A percentile compares a stretch with the other conserved stretches of the same genome.
phyloP scores from a whole-genome alignment of 2,888 invertebrate species.

The Agonopterix subpropinquella region DNA sequence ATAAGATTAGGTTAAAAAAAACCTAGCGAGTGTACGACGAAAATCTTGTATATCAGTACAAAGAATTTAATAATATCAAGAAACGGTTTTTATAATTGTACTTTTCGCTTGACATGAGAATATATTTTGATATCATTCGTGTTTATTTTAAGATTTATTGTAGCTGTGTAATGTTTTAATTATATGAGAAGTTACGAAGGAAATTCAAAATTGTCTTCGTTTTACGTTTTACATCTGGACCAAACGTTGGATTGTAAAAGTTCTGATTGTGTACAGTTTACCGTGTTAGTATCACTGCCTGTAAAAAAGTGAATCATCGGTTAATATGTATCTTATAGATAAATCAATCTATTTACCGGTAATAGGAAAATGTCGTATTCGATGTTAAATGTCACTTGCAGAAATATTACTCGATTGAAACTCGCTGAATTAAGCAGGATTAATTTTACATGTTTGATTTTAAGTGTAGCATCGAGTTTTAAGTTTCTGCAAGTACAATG shows the following conservation, averaged over 20 bases:
- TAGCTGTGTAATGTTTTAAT: conserved; percentile 20
- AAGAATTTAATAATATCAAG: conserved; percentile 47
- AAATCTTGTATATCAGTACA: conserved; percentile 71
- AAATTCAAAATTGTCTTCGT: conserved; percentile 25
- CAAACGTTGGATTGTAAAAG: conserved; percentile 32
- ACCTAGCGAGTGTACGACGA: conserved; percentile 40
- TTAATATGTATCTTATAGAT: conserved; percentile 27
- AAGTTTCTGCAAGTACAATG: too few species aligned
- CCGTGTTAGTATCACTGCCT: conserved; percentile 39
- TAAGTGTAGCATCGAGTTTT: too few species aligned
- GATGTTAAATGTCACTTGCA: too few species aligned
- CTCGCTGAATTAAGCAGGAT: too few species aligned
- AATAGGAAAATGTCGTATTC: conserved; percentile 11
- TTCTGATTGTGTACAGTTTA: conserved; percentile 27
- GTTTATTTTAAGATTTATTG: conserved; percentile 42
- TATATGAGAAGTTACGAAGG: conserved; percentile 7
- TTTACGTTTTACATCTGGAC: conserved; percentile 37
- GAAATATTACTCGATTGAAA: too few species aligned
- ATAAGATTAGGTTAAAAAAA: conserved; percentile 51
- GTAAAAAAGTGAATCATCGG: conserved; percentile 21
- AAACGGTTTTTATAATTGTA: conserved; percentile 34
- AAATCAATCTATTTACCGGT: conserved; percentile 25
- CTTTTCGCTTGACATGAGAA: conserved; percentile 46
- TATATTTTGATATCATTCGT: conserved; percentile 63
- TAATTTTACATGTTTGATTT: too few species aligned